Evolutionary conservation across 1,140 invertebrate genomes (phyloP), one percentile per base, ranked within the genome.

Genomic region (Anoplophora glabripennis): DNA sequence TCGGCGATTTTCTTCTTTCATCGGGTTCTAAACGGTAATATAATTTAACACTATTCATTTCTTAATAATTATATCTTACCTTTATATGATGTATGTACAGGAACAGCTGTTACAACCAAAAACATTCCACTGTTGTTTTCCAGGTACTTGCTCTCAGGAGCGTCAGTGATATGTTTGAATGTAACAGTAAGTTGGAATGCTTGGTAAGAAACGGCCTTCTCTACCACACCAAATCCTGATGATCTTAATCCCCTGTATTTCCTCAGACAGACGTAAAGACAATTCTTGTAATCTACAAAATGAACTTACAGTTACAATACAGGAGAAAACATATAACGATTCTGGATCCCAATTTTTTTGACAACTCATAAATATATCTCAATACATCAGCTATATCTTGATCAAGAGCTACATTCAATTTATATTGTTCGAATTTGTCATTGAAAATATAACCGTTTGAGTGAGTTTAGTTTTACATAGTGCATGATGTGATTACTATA

Each of bases 1-100:
- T 72, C 64, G 78, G 70, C 48, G 74, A 78, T 73, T 75, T 78
- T 72, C 76, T 78, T 57, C 67, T 76, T 77, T 90, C 88, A 68
- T 85, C 81, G 37, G 86, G 80, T 55, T 78, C 88, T 89, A 63
- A 45, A 36, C 34, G 38, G 37, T 7, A 36, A 45, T 10, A 57
- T 12, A 34, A 8, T 36, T 15, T 14, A 18, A 4, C 11, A 37
- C 8, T 28, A 17, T 53, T 45, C 12, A 12, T 11, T 57, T n/a
- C 11, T 40, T 40, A 2, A 40, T 35, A 10, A 48, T 1, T 28
- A 44, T 38, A 33, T 75, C 74, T 77, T 81, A 92, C 90, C 80
- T 83, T 84, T 87, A 72, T 89, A 93, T 41, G 86, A 84, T 12
- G 90, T 88, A 61, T 79, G 80, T 53, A 92, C 81, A n/a, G 84